Conservation (phyloP, 2,888 invertebrate species). For the Diarsia rubi region DNA sequence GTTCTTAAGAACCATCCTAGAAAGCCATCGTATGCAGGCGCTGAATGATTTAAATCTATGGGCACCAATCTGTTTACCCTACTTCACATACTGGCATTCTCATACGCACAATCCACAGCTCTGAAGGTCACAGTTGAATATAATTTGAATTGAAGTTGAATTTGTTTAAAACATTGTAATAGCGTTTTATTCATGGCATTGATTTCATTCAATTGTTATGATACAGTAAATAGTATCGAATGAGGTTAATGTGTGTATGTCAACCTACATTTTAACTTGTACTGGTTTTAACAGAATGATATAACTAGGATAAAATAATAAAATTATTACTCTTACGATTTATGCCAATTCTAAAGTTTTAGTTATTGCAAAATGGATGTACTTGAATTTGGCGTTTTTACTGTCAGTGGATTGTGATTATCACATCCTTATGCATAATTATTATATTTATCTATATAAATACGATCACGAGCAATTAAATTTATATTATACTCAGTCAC, state of each 20-base stretch:
- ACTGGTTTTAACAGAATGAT: conserved; percentile 19
- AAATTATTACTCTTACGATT: not conserved
- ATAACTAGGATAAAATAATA: not conserved
- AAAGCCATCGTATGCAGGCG: no score
- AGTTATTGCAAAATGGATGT: not conserved
- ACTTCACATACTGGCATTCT: not conserved
- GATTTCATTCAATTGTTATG: conserved; percentile 16
- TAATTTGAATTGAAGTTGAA: conserved; percentile 44
- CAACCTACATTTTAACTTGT: conserved; percentile 47
- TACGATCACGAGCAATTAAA: no score
- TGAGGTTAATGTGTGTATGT: conserved; percentile 58
- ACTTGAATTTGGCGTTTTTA: no score
- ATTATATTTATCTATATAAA: no score
- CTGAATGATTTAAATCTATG: not conserved
- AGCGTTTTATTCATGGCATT: conserved; percentile 44
- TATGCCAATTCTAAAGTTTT: not conserved
- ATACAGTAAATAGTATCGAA: conserved; percentile 38
- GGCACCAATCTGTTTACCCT: not conserved
- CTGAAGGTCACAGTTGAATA: conserved; percentile 47
- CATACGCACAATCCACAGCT: conserved; percentile 23
- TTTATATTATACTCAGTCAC: no score
- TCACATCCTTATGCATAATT: no score
- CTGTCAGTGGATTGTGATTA: no score
- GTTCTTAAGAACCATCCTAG: no score
- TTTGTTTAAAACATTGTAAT: conserved; percentile 15